Conservation (phyloP, 2,888 invertebrate species). For the Galerucella pusilla region DNA sequence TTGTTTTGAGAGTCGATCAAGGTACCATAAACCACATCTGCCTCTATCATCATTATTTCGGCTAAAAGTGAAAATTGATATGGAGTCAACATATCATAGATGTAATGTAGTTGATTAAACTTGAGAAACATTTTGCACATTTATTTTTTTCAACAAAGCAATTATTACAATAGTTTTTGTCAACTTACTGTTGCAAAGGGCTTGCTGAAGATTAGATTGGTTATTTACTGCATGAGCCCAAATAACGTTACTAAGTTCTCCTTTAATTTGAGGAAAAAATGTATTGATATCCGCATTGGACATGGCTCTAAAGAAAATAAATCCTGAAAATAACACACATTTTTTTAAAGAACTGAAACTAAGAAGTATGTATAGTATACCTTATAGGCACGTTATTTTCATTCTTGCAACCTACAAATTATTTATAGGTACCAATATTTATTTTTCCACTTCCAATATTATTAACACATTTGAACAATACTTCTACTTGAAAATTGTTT, state of each 20-base stretch:
- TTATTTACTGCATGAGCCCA: constrained; percentile 92
- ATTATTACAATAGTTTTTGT: not conserved
- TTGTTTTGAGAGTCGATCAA: constrained; percentile 62
- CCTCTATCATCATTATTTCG: constrained; percentile 81
- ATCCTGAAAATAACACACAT: not conserved
- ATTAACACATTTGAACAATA: no score
- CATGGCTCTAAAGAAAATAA: not conserved
- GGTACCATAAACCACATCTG: constrained; percentile 81
- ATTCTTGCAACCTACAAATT: no score
- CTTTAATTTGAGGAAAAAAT: constrained; percentile 67
- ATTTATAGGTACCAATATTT: no score
- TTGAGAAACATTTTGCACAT: no score
- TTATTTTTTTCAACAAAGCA: constrained; percentile 3
- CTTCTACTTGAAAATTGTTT: no score
- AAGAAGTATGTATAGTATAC: no score
- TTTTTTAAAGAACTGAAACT: no score
- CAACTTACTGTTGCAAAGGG: constrained; percentile 65
- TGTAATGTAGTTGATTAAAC: no score
- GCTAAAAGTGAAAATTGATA: constrained; percentile 39
- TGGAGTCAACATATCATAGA: no score
- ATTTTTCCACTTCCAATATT: no score
- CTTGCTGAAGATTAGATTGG: constrained; percentile 70
- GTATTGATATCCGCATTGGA: constrained; percentile 20
- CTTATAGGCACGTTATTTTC: no score
- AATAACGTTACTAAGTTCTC: constrained; percentile 77